Evolutionary conservation across 2,888 invertebrate genomes (phyloP), one percentile per base, ranked within the genome.

Genomic region (Aporophyla nigra): DNA sequence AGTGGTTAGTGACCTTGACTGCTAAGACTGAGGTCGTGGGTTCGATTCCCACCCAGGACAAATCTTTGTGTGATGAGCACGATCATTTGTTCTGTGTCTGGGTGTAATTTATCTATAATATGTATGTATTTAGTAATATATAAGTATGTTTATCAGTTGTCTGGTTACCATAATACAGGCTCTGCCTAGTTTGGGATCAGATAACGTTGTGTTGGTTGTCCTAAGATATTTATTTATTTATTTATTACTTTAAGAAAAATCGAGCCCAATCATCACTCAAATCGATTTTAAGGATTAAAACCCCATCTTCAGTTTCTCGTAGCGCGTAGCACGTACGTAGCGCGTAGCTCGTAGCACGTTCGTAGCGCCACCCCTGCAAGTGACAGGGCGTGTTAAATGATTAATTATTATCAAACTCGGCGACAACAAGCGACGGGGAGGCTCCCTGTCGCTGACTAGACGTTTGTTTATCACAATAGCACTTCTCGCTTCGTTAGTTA

Each of bases 391-490:
- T 80, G 76, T 87, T 81, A 86, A 76, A 83, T 89, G 88, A 91
- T 91, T 91, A 90, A 91, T 91, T 90, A 33, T 33, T 43, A 86
- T 84, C 83, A 78, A 84, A 75, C 61, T 51, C 51, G 0, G 43
- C 10, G 65, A 76, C 74, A 63, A 46, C 66, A 54, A 54, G 24
- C 56, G 43, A 7, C 40, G 40, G 10, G 40, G 10, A 54, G 62
- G 72, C 21, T 56, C 56, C 61, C 61, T 73, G 77, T 69, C 59
- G 61, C 65, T 49, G 76, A 66, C 68, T 58, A 77, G 79, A 56
- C 74, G 49, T 74, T 85, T 84, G 82, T 87, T 76, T 73, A 79
- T 74, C n/a, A 78, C 69, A 80, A 87, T 74, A 76, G 72, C 51
- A 24, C 67, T 73, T 62, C 51, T 68, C 2, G 62, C 72, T 59